phyloP scores from a whole-genome alignment of 2,113 vertebrate genomes.

The Chunga burmeisteri region DNA sequence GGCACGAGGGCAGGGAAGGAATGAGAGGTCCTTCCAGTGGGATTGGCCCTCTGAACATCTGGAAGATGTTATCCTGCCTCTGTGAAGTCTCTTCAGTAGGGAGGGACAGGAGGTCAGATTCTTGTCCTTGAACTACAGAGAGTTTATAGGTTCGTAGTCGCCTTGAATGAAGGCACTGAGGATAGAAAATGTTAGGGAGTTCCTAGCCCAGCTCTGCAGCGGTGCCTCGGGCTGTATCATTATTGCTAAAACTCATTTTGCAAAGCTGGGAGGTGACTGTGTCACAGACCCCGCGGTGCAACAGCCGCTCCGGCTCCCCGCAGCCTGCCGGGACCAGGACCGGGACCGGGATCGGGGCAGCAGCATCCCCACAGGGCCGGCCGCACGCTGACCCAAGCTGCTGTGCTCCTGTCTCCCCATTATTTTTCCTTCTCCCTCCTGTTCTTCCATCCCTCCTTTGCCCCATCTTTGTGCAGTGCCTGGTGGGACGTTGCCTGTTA shows the following conservation, averaged over 20 bases:
- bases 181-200: neutral
- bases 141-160: neutral
- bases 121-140: neutral
- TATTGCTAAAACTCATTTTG: neutral
- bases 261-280: neutral
- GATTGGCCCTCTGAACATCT: neutral
- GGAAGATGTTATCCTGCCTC: neutral
- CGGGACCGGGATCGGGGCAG: neutral
- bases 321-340: neutral
- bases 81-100: neutral
- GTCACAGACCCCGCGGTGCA: fast-evolving
- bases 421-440: neutral
- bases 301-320: too few species aligned
- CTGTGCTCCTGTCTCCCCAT: neutral
- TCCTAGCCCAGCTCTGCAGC: neutral
- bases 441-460: neutral
- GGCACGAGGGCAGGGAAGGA: neutral
- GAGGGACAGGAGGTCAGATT: neutral
- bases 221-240: neutral
- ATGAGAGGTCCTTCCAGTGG: neutral
- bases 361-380: fast-evolving
- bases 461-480: too few species aligned
- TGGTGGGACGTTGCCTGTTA: neutral
- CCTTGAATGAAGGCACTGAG: neutral
- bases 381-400: neutral